phyloP scores from a whole-genome alignment of 92 coral and sea anemone species.

The Palythoa caribaeorum region DNA sequence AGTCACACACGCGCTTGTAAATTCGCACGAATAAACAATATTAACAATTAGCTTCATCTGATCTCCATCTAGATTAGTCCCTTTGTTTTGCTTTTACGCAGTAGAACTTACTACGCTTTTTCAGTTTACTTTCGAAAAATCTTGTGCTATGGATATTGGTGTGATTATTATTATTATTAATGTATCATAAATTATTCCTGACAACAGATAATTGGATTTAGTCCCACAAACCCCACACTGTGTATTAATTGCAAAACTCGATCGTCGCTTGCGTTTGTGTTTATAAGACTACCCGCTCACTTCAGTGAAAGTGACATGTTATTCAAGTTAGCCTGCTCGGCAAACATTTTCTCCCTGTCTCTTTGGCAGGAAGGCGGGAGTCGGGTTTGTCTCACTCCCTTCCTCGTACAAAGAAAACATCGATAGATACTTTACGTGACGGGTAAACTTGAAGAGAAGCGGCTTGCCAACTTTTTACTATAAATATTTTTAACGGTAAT shows the following conservation, averaged over 20 bases:
- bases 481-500: neutral
- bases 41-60: too few relatives aligned
- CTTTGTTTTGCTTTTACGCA: too few relatives aligned
- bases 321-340: neutral
- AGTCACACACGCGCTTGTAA: neutral
- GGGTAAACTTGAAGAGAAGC: too few relatives aligned
- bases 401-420: neutral
- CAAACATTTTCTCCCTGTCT: neutral
- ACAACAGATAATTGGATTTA: neutral
- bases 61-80: too few relatives aligned
- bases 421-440: neutral
- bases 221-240: neutral
- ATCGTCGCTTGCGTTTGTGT: neutral
- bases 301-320: neutral
- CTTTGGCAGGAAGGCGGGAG: neutral
- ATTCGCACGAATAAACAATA: too few relatives aligned
- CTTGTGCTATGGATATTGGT: too few relatives aligned
- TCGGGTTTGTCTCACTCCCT: neutral
- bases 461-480: too few relatives aligned
- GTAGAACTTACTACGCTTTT: too few relatives aligned
- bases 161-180: too few relatives aligned
- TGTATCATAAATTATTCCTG: neutral
- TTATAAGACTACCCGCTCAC: neutral
- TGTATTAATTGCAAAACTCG: neutral
- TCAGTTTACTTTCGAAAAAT: too few relatives aligned